Evolutionary conservation across 1,140 invertebrate genomes (phyloP).

Genomic region (Ptiloglossa arizonensis): DNA sequence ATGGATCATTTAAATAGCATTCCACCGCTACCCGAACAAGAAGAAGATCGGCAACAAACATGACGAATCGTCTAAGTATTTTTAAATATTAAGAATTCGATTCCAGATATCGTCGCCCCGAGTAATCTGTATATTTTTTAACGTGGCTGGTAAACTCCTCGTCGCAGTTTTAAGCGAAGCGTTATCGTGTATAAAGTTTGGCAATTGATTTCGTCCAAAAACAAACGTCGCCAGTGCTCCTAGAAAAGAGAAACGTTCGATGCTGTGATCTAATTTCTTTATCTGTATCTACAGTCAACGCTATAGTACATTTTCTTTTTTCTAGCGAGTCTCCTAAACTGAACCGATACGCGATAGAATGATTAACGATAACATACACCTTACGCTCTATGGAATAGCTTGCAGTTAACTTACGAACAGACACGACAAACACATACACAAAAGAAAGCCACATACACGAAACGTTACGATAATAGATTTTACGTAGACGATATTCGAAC

Average conservation of each 20-base stretch:
- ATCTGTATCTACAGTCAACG: not conserved
- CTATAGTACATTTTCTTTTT: not conserved
- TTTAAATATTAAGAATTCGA: slow-evolving; percentile 27
- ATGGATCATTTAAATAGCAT: slow-evolving; percentile 36
- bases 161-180: slow-evolving; percentile 3
- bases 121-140: slow-evolving; percentile 58
- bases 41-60: slow-evolving; percentile 69
- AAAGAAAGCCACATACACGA: not conserved
- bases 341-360: slow-evolving; percentile 16
- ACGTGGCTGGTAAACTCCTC: slow-evolving; percentile 36
- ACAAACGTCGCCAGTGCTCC: slow-evolving; percentile 20
- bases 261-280: slow-evolving; percentile 15
- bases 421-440: not conserved
- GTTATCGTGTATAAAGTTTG: not conserved
- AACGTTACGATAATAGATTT: slow-evolving; percentile 25
- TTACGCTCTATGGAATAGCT: slow-evolving; percentile 33
- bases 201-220: slow-evolving; percentile 43
- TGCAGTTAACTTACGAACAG: slow-evolving; percentile 21
- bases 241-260: slow-evolving; percentile 27
- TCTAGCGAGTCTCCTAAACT: slow-evolving; percentile 14
- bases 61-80: slow-evolving; percentile 55
- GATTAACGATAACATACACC: not conserved
- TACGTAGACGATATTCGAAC: slow-evolving; percentile 17
- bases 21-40: slow-evolving; percentile 59
- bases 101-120: slow-evolving; percentile 24